These are phyloP conservation scores for Ceriagrion tenellum DNA, from an alignment of 2,888 invertebrate species.

Conservation along the genomic window DNA sequence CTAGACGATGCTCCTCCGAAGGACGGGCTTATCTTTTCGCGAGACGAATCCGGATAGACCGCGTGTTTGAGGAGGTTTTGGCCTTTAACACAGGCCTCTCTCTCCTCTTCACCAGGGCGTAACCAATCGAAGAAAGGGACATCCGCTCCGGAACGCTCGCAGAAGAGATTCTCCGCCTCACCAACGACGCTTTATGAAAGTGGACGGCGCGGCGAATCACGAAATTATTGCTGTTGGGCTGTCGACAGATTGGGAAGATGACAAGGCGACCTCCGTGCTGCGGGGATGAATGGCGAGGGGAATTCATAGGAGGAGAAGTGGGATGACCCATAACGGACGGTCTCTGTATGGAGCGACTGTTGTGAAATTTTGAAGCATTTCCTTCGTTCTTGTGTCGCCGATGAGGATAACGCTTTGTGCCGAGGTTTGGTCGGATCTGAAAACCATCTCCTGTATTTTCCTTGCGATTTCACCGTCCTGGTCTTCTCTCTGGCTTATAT, in stretches of 20 bases:
- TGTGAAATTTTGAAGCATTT: background rate
- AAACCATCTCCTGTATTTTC: background rate
- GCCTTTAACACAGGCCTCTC: background rate
- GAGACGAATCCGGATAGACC: background rate
- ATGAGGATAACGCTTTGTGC: background rate
- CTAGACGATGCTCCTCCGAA: background rate
- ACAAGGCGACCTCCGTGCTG: background rate
- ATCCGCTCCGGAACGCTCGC: slow-evolving; percentile 27
- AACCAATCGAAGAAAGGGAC: slow-evolving; percentile 61
- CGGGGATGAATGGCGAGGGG: background rate
- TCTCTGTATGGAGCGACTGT: background rate
- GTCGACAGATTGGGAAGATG: background rate
- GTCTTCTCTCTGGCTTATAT: background rate
- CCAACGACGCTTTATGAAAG: background rate
- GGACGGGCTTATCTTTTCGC: background rate
- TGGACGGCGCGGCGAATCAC: slow-evolving; percentile 47
- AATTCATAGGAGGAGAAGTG: background rate
- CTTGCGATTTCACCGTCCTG: background rate
- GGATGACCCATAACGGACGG: background rate
- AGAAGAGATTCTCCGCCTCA: background rate
- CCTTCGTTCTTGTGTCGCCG: background rate
- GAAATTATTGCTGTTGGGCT: background rate
- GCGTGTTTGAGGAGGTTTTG: slow-evolving; percentile 26
- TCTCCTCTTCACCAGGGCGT: background rate
- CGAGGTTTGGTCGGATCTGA: background rate